phyloP scores from a whole-genome alignment of 2,888 invertebrate species.

The Abrostola tripartita region DNA sequence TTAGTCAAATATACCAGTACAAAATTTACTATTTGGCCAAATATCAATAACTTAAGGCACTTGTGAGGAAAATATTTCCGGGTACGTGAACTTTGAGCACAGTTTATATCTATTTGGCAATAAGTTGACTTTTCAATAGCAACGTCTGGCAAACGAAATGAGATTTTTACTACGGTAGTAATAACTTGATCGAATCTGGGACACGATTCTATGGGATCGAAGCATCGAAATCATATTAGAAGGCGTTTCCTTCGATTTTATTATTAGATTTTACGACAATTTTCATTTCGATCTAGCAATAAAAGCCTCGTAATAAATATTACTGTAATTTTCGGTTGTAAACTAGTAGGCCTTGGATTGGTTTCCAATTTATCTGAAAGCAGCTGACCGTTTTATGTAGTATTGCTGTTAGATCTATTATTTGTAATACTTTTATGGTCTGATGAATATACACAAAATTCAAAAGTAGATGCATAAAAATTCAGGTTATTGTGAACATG shows the following conservation, averaged over 20 bases:
- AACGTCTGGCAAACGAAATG: slow-evolving; percentile 65
- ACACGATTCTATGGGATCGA: slow-evolving; percentile 52
- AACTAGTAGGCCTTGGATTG: not conserved
- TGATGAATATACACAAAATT: too few species aligned
- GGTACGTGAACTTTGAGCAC: slow-evolving; percentile 62
- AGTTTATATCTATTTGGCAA: slow-evolving; percentile 70
- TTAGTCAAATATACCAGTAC: slow-evolving; percentile 27
- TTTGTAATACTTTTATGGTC: too few species aligned
- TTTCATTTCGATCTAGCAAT: slow-evolving; percentile 46
- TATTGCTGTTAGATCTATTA: too few species aligned
- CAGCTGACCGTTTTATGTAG: too few species aligned
- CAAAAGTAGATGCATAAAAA: too few species aligned
- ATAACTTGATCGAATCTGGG: slow-evolving; percentile 69
- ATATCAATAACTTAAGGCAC: slow-evolving; percentile 58
- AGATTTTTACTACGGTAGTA: slow-evolving; percentile 73
- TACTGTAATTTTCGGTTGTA: slow-evolving; percentile 21
- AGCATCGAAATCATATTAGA: slow-evolving; percentile 61
- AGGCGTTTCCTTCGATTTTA: slow-evolving; percentile 58
- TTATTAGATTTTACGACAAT: slow-evolving; percentile 61
- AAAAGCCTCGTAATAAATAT: slow-evolving; percentile 32
- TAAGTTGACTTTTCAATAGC: slow-evolving; percentile 71
- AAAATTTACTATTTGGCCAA: slow-evolving; percentile 56
- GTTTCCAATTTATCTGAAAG: too few species aligned
- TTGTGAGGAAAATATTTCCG: slow-evolving; percentile 59
- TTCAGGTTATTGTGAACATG: too few species aligned